Evolutionary conservation across 2,888 invertebrate species (phyloP), one percentile per base, ranked within the genome.

Genomic region (Microdon myrmicae): DNA sequence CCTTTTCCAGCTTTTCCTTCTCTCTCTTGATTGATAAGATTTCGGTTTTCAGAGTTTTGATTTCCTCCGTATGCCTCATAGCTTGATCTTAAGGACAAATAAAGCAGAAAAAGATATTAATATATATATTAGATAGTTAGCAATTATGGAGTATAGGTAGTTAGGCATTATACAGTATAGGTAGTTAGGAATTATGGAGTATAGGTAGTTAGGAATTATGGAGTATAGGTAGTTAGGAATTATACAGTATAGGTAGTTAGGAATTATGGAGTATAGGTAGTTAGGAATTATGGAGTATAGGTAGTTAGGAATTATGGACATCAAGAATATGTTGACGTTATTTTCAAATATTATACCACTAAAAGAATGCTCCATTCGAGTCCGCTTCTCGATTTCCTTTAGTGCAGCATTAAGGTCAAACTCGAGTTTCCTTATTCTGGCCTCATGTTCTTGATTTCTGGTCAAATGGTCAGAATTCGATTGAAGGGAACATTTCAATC

Each of bases 71-170:
- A 7, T 39, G 25, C 7, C 49, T 39, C 5, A 6, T n/a, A 4
- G 22, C 34, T 41, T 45, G 51, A 25, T 56, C 61, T 64, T 2
- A 31, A 4, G 10, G 2, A n/a, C 3, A 2, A 20, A 13, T 7
- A 0, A 23, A 6, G 3, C 17, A 4, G 4, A 5, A 2, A 12
- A 9, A 16, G 22, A 43, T 10, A 12, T 17, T 3, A 16, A 23
- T 35, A 1, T 4, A 34, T 2, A 4, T 16, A 8, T n/a, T 2
- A 6, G 3, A 10, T 7, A 39, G 9, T 0, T 26, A 12, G 25
- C 26, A 2, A 14, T 28, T 3, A 28, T 4, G 13, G n/a, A n/a
- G n/a, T n/a, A n/a, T n/a, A n/a, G n/a, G n/a, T n/a, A n/a, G n/a
- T n/a, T n/a, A n/a, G n/a, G n/a, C n/a, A n/a, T n/a, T 35, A 1